Evolutionary conservation across 1,140 invertebrate species (phyloP), one percentile per base, ranked within the genome.

Genomic region (Drosophila triauraria): DNA sequence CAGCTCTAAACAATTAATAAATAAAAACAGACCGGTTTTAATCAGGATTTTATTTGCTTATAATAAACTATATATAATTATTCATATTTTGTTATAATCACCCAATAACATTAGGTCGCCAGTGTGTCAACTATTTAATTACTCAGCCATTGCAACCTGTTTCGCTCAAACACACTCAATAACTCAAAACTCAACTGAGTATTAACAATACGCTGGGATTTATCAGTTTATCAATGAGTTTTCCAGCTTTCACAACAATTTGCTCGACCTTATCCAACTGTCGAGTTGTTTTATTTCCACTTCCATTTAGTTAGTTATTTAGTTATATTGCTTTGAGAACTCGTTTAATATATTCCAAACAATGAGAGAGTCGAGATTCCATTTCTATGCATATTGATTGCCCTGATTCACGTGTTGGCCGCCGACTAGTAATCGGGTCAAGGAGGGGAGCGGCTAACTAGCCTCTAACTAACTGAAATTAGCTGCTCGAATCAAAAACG

Each of bases 381-480:
- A 30, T 40, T 62, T 57, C 56, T 38, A 54, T 71, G 67, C 57
- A 63, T 78, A 78, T 71, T 57, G 71, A 78, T 71, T 80, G 47
- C 17, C 27, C 48, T 32, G 71, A 80, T 79, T 71, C 53, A 57
- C 59, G 67, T 63, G 53, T n/a, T 42, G 15, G 30, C 9, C 27
- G 8, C 47, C 9, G 7, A 23, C 27, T 17, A 30, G 38, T 15
- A 57, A 70, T 59, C 46, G 46, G 60, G 57, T 67, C 69, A 72
- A 78, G 62, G 74, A 69, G 71, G 53, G 74, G 32, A 46, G 20
- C 10, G 30, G 27, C 7, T 76, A 67, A 78, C 64, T 40, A 76
- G 57, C 35, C 25, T 40, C 12, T 20, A 25, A 50, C 42, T 60
- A 27, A 42, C 48, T 62, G 10, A 50, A 59, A 78, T 78, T 61